phyloP scores from a whole-genome alignment of 2,797 vertebrate species.

The Hyperoplus immaculatus region DNA sequence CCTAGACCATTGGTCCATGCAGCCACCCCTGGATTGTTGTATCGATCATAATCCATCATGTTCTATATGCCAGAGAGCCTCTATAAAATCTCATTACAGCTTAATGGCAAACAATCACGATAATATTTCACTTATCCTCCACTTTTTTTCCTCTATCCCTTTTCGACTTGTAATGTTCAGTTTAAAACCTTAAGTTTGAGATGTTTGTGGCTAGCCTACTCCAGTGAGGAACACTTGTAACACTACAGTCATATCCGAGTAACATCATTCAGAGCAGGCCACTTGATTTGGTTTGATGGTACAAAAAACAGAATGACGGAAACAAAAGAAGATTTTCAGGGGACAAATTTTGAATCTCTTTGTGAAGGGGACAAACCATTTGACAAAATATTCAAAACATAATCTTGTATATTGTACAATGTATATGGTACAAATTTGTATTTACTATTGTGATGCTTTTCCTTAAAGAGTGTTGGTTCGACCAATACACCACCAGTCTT shows the following conservation, averaged over 20 bases:
- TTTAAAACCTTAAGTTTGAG: not conserved
- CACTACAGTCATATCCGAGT: not conserved
- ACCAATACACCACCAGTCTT: not conserved
- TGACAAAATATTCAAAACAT: not conserved
- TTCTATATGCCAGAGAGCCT: not conserved
- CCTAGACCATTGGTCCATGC: conserved; percentile 6
- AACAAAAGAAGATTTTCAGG: too few relatives aligned
- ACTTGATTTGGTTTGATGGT: not conserved
- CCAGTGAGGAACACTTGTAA: not conserved
- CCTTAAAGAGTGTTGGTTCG: not conserved
- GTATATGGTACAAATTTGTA: not conserved
- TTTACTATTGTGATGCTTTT: not conserved
- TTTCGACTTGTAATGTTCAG: not conserved
- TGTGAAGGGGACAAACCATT: too few relatives aligned
- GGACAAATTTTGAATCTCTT: too few relatives aligned
- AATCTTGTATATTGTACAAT: not conserved
- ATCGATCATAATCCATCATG: conserved; percentile 17
- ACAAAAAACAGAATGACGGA: too few relatives aligned
- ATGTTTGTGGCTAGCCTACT: not conserved
- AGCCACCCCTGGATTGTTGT: conserved; percentile 13
- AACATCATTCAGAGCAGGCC: conserved; percentile 1
- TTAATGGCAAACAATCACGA: conserved; percentile 1
- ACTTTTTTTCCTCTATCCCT: not conserved
- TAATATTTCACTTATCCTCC: not conserved
- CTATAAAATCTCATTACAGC: not conserved